Base-by-base conservation (phyloP, 2,797 vertebrate genomes). In the Micrastur ruficollis region DNA sequence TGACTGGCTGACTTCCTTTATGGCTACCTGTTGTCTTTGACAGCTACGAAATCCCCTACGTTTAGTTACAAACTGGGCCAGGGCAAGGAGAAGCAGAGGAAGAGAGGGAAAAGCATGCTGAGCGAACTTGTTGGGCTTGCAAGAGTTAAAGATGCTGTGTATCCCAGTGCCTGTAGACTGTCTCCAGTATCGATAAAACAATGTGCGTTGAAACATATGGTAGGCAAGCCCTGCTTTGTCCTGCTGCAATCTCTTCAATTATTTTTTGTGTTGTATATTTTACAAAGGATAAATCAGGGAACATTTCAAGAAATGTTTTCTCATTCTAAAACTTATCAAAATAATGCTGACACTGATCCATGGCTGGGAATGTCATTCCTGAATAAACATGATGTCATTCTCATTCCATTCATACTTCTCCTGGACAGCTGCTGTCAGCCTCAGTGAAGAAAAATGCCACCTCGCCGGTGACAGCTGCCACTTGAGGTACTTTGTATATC, bases 361-460 rank as follows among this genome's bases (percentile, higher is more conserved):
- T 96, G 96, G 98, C 98, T 98, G 97, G 96, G 97, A 98, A 98
- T 99, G 98, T 99, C 99, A 99, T 98, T 98, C 98, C 97, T 97
- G 98, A 99, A 99, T 99, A 99, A 99, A 99, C 99, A 99, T 99
- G 98, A 98, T 99, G 99, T 99, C 99, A 99, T 98, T 99, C 98
- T 99, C 98, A 98, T 99, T 98, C 98, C 98, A 98, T 99, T 98
- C 98, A 98, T 98, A 98, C 98, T 98, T 98, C 97, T 98, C 98
- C 97, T 98, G 98, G 99, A 99, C 99, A 99, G 99, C 98, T 98
- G 98, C 99, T 99, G 99, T 99, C 99, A 99, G 98, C 98, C 97
- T 98, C 98, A 98, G 97, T 98, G 98, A 98, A 98, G 98, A 98
- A 98, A 99, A 98, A 99, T 99, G 98, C 98, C 99, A 99, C 98